phyloP scores from a whole-genome alignment of 2,888 invertebrate species.

The Drosophila stalkeri region DNA sequence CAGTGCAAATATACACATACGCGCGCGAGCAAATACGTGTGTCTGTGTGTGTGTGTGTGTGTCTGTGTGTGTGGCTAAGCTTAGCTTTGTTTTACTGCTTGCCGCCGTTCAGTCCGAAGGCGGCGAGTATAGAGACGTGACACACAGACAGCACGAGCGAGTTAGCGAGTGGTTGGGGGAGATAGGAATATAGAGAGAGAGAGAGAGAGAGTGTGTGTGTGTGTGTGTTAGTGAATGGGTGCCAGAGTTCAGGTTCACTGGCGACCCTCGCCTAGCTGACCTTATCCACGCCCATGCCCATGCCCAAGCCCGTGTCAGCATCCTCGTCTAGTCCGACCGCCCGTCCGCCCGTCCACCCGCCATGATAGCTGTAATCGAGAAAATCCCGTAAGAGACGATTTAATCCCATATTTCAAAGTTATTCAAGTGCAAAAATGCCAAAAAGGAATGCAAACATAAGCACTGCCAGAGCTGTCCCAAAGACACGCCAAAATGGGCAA shows the following conservation, averaged over 20 bases:
- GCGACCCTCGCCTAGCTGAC: slow-evolving; percentile 56
- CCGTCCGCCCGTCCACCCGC: slow-evolving; percentile 10
- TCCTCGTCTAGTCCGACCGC: slow-evolving; percentile 4
- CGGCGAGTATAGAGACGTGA: slow-evolving; percentile 59
- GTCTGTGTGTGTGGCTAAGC: slow-evolving; percentile 52
- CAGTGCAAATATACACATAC: slow-evolving; percentile 5
- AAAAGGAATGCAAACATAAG: slow-evolving; percentile 81
- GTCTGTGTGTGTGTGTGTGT: not conserved
- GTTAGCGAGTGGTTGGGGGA: not conserved
- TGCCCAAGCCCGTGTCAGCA: slow-evolving; percentile 15
- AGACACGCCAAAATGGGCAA: slow-evolving; percentile 43
- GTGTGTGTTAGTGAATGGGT: slow-evolving; percentile 26
- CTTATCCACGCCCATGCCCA: slow-evolving; percentile 33
- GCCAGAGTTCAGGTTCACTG: slow-evolving; percentile 59
- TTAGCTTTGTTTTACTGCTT: slow-evolving; percentile 75
- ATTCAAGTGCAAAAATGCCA: slow-evolving; percentile 84
- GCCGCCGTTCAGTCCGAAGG: slow-evolving; percentile 56
- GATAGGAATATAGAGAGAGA: not conserved
- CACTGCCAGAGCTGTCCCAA: slow-evolving; percentile 64
- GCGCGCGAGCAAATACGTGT: slow-evolving; percentile 5
- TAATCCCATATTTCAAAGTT: slow-evolving; percentile 84
- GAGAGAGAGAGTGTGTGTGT: not conserved
- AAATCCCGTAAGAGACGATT: slow-evolving; percentile 84
- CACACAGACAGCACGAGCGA: slow-evolving; percentile 18
- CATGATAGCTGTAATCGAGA: slow-evolving; percentile 82